Evolutionary conservation across 1,140 invertebrate genomes (phyloP).

Genomic region (Luehdorfia chinensis): DNA sequence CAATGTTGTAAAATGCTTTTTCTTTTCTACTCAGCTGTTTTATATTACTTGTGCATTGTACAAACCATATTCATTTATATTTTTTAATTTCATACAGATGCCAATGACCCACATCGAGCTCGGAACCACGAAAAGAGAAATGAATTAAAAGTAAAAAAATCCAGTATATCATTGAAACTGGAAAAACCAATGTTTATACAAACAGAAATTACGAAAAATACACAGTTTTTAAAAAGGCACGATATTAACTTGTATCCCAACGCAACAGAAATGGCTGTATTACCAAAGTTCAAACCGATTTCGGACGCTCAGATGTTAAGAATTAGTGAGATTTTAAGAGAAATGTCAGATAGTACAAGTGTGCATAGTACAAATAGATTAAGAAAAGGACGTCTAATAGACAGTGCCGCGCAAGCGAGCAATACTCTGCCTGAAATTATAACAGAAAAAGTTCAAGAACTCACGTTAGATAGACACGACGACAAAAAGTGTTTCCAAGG

Average conservation of each 20-base stretch:
- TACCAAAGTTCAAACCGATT: slow-evolving; percentile 67
- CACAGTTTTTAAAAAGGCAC: slow-evolving; percentile 38
- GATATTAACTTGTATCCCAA: slow-evolving; percentile 43
- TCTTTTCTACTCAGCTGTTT: too few species aligned
- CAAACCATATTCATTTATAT: slow-evolving; percentile 25
- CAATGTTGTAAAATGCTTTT: too few species aligned
- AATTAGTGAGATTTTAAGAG: slow-evolving; percentile 56
- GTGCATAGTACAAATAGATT: slow-evolving; percentile 35
- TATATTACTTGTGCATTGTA: slow-evolving; percentile 9
- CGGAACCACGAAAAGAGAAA: slow-evolving; percentile 36
- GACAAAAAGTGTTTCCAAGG: slow-evolving; percentile 80
- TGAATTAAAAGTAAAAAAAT: slow-evolving; percentile 32
- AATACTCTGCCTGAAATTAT: slow-evolving; percentile 33
- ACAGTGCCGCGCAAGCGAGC: slow-evolving; percentile 23
- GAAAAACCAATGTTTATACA: slow-evolving; percentile 68
- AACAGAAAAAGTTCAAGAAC: slow-evolving; percentile 32
- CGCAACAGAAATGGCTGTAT: slow-evolving; percentile 31
- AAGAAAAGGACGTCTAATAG: slow-evolving; percentile 52
- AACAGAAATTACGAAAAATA: slow-evolving; percentile 32
- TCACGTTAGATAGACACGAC: slow-evolving; percentile 58
- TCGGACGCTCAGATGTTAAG: slow-evolving; percentile 61
- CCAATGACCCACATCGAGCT: slow-evolving; percentile 69
- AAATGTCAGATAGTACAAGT: slow-evolving; percentile 38
- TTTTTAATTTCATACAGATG: slow-evolving; percentile 62
- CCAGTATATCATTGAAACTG: slow-evolving; percentile 26